Evolutionary conservation across 1,140 invertebrate genomes (phyloP).

Genomic region (Bombus affinis): DNA sequence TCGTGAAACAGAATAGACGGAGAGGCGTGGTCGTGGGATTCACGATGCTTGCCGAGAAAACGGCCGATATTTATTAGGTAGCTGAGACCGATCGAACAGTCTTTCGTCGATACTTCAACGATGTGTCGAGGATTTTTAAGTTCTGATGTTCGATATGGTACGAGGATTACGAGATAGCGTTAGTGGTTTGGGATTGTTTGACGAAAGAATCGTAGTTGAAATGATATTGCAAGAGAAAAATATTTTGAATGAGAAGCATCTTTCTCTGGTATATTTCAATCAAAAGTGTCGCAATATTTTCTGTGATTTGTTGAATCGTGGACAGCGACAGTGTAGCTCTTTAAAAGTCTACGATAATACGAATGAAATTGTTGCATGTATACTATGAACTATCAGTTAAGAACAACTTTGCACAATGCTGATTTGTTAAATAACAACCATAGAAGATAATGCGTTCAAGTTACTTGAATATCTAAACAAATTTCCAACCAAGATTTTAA

Average conservation of each 20-base stretch:
- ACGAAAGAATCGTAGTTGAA: too few relatives aligned
- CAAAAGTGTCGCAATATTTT: too few relatives aligned
- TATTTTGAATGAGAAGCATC: too few relatives aligned
- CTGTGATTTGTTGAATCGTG: too few relatives aligned
- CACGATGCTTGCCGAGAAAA: background rate
- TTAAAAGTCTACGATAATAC: background rate
- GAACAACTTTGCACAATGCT: background rate
- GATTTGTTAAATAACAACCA: too few relatives aligned
- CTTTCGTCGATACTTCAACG: background rate
- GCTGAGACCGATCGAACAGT: background rate
- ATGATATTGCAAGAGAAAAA: too few relatives aligned
- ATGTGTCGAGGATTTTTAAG: background rate
- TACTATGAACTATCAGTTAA: background rate
- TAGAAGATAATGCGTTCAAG: too few relatives aligned
- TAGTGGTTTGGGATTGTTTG: too few relatives aligned
- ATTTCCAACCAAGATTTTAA: too few relatives aligned
- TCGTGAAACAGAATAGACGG: background rate
- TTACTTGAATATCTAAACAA: background rate
- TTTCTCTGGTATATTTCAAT: background rate
- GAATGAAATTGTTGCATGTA: background rate
- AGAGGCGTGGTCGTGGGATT: constrained; percentile 13
- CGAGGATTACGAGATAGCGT: background rate
- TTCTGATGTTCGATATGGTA: background rate
- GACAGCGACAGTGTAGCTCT: background rate
- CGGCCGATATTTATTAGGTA: constrained; percentile 10